Percentiles rank a stretch among this genome's conserved stretches.
Conservation (phyloP, 2,888 invertebrate genomes). For the Lampropteryx suffumata region DNA sequence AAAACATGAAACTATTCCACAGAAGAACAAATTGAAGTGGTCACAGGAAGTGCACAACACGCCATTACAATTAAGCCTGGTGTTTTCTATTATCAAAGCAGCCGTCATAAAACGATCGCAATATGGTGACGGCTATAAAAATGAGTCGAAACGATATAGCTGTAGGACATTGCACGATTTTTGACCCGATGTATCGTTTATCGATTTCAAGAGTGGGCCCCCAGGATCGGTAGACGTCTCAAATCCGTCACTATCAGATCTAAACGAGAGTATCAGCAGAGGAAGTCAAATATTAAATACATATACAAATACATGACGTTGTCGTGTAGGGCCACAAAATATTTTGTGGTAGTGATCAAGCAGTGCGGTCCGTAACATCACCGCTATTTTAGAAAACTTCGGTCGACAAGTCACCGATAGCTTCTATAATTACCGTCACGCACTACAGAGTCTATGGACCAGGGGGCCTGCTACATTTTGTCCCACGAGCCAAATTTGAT, state of each 20-base stretch:
- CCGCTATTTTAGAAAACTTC: neutral
- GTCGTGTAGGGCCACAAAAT: too few relatives aligned
- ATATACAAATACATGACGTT: too few relatives aligned
- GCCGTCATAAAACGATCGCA: neutral
- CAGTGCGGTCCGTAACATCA: neutral
- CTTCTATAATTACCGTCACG: conserved; percentile 68
- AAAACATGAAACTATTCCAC: conserved; percentile 17
- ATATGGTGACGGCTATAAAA: neutral
- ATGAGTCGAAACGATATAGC: too few relatives aligned
- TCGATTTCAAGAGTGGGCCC: too few relatives aligned
- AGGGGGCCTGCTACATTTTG: conserved; percentile 37
- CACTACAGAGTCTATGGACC: conserved; percentile 42
- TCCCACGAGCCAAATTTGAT: conserved; percentile 46
- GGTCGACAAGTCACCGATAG: conserved; percentile 62
- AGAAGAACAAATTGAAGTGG: conserved; percentile 23
- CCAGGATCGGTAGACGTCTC: too few relatives aligned
- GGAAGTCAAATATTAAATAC: too few relatives aligned
- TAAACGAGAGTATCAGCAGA: too few relatives aligned
- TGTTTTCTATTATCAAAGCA: neutral
- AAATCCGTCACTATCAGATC: too few relatives aligned
- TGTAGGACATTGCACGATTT: too few relatives aligned
- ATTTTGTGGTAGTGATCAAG: too few relatives aligned
- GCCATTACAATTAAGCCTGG: conserved; percentile 22
- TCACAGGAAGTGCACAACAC: conserved; percentile 26
- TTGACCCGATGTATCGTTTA: too few relatives aligned